These are phyloP conservation scores for Liodrosophila aerea DNA, from an alignment of 2,888 invertebrate species.

Conservation along the genomic window DNA sequence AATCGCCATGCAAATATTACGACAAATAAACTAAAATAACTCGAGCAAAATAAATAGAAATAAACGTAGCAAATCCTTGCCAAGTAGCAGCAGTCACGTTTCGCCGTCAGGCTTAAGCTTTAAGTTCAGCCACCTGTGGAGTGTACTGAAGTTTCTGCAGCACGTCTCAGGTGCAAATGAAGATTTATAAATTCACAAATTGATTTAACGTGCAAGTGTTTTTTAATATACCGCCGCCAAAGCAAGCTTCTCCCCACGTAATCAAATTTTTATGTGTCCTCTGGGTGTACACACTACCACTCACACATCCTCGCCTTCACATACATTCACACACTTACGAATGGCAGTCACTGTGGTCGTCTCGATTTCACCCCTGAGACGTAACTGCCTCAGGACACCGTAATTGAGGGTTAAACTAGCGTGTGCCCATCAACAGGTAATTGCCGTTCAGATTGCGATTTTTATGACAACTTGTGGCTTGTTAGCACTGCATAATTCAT, in stretches of 20 bases:
- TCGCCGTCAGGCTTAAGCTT: slow-evolving; percentile 30
- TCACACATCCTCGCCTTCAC: slow-evolving; percentile 19
- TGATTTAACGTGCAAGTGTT: slow-evolving; percentile 74
- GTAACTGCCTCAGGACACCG: slow-evolving; percentile 23
- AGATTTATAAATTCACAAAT: slow-evolving; percentile 79
- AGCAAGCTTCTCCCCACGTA: slow-evolving; percentile 38
- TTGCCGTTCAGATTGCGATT: slow-evolving; percentile 67
- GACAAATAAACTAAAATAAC: slow-evolving; percentile 17
- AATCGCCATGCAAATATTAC: slow-evolving; percentile 54
- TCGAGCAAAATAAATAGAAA: slow-evolving; percentile 41
- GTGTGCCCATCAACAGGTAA: slow-evolving; percentile 78
- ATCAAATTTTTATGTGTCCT: slow-evolving; percentile 79
- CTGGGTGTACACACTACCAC: slow-evolving; percentile 53
- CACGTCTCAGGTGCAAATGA: slow-evolving; percentile 78
- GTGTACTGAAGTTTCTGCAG: slow-evolving; percentile 7
- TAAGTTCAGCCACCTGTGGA: slow-evolving; percentile 64
- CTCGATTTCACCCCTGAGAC: slow-evolving; percentile 69
- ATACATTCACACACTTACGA: slow-evolving; percentile 6
- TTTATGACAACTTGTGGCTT: slow-evolving; percentile 75
- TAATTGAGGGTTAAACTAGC: slow-evolving; percentile 74
- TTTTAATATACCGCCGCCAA: slow-evolving; percentile 58
- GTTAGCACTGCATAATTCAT: slow-evolving; percentile 70
- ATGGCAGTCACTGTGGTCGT: slow-evolving; percentile 34
- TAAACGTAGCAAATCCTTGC: slow-evolving; percentile 53
- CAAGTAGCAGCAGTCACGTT: slow-evolving; percentile 60